phyloP scores from a whole-genome alignment of 35 echinoderm and acorn worm genomes.

The Anneissia japonica region DNA sequence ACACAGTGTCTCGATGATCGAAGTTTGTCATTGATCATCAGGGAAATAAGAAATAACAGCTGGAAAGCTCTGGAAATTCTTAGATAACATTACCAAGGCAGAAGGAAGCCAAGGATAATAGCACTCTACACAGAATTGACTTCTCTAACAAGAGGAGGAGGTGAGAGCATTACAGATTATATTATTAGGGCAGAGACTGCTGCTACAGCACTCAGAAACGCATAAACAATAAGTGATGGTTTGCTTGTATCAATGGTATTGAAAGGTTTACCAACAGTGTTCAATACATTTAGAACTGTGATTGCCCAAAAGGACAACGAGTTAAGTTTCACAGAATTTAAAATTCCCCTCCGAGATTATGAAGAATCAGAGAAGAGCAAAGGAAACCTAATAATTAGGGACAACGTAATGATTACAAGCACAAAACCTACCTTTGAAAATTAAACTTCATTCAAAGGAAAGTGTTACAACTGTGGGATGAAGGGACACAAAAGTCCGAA shows the following conservation, averaged over 20 bases:
- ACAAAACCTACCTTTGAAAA: no score
- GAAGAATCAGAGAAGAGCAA: slow-evolving; percentile 18
- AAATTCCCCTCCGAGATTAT: slow-evolving; percentile 18
- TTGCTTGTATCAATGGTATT: slow-evolving; percentile 10
- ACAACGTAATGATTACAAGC: no score
- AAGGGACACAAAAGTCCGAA: no score
- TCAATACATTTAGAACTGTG: slow-evolving; percentile 18
- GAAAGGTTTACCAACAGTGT: slow-evolving; percentile 17
- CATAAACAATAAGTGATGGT: slow-evolving; percentile 15
- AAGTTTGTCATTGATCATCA: neutral
- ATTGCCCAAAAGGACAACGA: slow-evolving; percentile 31
- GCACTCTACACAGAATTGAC: slow-evolving; percentile 36
- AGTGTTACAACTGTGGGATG: no score
- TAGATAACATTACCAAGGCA: slow-evolving; percentile 9
- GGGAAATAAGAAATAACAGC: slow-evolving; percentile 10
- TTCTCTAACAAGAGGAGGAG: neutral
- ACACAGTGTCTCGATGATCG: neutral
- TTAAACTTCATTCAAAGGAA: no score
- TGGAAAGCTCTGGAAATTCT: slow-evolving; percentile 15
- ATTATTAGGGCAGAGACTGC: slow-evolving; percentile 25
- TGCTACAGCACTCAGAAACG: slow-evolving; percentile 24
- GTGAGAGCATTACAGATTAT: slow-evolving; percentile 18
- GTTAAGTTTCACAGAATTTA: slow-evolving; percentile 10
- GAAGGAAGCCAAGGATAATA: slow-evolving; percentile 26
- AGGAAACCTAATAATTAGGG: no score